Evolutionary conservation across 2,888 invertebrate species (phyloP), one percentile per base, ranked within the genome.

Genomic region (Agriopis aurantiaria): DNA sequence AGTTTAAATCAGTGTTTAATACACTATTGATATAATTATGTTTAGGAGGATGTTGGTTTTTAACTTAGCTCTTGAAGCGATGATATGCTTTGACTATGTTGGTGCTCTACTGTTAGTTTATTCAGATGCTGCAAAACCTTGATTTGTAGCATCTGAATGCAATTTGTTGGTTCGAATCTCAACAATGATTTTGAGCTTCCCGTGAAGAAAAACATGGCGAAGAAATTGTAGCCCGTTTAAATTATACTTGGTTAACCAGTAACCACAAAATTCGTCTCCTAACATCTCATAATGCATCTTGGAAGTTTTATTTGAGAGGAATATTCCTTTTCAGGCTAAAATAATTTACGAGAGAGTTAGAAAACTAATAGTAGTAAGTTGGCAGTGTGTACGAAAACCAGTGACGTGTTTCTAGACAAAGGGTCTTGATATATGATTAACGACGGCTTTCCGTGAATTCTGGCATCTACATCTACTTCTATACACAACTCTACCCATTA

Each of bases 391-490:
- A 75, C 68, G 73, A 81, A 81, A 60, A 79, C 81, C 78, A 79
- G 76, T 80, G 86, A 87, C 83, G 81, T 78, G 81, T 84, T 82
- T 74, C 80, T 82, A 88, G 83, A 88, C 88, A 88, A 91, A 90
- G 89, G 91, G 88, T 84, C 82, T 83, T 87, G 87, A 90, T 91
- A 86, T 89, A 90, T 92, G 92, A 93, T 90, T 87, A 91, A 91
- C 90, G 84, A 75, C 75, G 80, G 83, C 85, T 86, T 87, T 84
- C 85, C 80, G 80, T 79, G 79, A 77, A 84, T 79, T 77, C 75
- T 75, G 76, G 79, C 78, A 78, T 74, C 69, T 77, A 75, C 14
- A 49, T 14, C 8, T n/a, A 49, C 8, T n/a, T 49, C 7, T 49
- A 12, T 49, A 12, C 48, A 53, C 12, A 11, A 6, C 33, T 12